Base-by-base conservation (phyloP, 1,140 invertebrate species). In the Drosophila kurseongensis region DNA sequence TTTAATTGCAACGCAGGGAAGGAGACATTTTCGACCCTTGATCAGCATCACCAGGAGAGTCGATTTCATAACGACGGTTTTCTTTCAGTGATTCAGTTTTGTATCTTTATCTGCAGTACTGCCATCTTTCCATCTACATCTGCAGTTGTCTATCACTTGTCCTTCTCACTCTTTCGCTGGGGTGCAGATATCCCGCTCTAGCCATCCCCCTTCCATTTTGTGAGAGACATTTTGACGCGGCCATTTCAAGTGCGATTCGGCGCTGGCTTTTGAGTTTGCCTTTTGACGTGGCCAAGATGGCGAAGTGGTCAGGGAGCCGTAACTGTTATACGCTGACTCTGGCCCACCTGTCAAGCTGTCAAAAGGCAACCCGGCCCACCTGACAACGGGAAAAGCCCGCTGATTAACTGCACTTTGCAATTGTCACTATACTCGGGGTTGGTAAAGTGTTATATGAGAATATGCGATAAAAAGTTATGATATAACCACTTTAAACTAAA, bases 171-270 rank as follows among this genome's bases (percentile, higher is more conserved):
- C 45, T 32, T 38, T 18, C 35, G 58, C 41, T 51, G 35, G 36
- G 13, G 5, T 41, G 27, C 56, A 5, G n/a, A 38, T 60, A 41
- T 44, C 52, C 12, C 41, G 38, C 18, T 13, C 5, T 23, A 35
- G 47, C 16, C n/a, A 32, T 42, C 40, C 32, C 9, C 54, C 13
- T 62, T 13, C 55, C 23, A 32, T 52, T 60, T 60, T 66, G 58
- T 86, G 82, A 86, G 83, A 62, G 81, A 85, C 82, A 85, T 71
- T 85, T 85, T 85, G 77, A 85, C 82, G 67, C 72, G 68, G 45
- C 50, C 73, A 59, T 69, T 81, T 82, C 78, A 85, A 77, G 76
- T 84, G 80, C 80, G 73, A 60, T 84, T 84, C 76, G 65, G 62
- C 68, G 72, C 61, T 73, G 75, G 61, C 47, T 68, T 69, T 66